Conservation (phyloP, 2,113 vertebrate species). For the Herpailurus yagouaroundi region DNA sequence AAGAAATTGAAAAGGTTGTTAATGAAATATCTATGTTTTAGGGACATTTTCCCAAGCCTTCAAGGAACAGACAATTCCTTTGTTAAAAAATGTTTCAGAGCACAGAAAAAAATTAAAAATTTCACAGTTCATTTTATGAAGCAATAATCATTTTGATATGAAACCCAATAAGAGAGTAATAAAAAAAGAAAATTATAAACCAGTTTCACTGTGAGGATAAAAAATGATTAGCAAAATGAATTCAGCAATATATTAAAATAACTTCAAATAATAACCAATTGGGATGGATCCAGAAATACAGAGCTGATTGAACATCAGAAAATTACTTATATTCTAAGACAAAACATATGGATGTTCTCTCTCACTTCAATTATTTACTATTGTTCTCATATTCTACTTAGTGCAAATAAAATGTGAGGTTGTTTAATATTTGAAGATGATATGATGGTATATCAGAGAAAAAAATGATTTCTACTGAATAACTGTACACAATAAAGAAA, state of each 20-base stretch:
- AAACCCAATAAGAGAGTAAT: slow-evolving; percentile 38
- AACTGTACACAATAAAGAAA: background rate
- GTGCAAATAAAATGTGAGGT: background rate
- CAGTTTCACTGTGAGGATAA: background rate
- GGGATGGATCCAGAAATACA: background rate
- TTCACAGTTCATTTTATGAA: slow-evolving; percentile 53
- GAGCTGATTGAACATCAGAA: slow-evolving; percentile 1
- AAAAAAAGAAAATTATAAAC: slow-evolving; percentile 59
- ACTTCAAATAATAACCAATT: slow-evolving; percentile 36
- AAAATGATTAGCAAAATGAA: slow-evolving; percentile 54
- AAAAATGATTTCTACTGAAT: background rate
- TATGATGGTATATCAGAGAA: background rate
- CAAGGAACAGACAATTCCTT: background rate
- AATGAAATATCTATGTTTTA: background rate
- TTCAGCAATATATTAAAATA: slow-evolving; percentile 28
- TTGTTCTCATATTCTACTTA: background rate
- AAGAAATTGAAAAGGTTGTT: background rate
- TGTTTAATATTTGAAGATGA: slow-evolving; percentile 24
- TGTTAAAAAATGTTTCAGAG: background rate
- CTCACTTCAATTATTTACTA: slow-evolving; percentile 17
- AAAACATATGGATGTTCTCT: background rate
- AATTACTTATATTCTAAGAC: slow-evolving; percentile 21
- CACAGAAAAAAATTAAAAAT: slow-evolving; percentile 28
- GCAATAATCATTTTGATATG: slow-evolving; percentile 43
- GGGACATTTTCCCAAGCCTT: slow-evolving; percentile 32